Conservation (phyloP, 2,888 invertebrate species). For the Rhyacophila evoluta region DNA sequence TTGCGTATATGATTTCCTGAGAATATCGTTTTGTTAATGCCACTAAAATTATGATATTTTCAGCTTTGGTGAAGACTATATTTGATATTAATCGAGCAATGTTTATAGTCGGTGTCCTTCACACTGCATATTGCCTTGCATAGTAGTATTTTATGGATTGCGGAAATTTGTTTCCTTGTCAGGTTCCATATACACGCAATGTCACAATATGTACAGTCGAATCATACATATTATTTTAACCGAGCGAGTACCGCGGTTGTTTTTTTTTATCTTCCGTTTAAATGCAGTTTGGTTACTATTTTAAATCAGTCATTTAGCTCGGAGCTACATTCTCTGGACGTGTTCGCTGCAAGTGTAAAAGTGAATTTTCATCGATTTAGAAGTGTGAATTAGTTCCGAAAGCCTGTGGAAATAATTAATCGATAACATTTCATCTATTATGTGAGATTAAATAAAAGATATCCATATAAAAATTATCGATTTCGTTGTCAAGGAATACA, state of each 20-base stretch:
- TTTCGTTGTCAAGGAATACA: constrained; percentile 24
- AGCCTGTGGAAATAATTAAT: background rate
- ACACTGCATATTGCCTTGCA: constrained; percentile 26
- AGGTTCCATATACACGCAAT: constrained; percentile 23
- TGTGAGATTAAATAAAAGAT: background rate
- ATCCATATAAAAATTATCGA: background rate
- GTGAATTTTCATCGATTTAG: background rate
- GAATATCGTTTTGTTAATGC: background rate
- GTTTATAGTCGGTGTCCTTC: constrained; percentile 38
- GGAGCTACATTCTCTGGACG: background rate
- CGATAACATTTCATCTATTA: background rate
- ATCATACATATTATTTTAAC: background rate
- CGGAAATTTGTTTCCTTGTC: constrained; percentile 27
- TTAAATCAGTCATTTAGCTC: constrained; percentile 22
- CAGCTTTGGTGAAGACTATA: background rate
- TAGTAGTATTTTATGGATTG: constrained; percentile 6
- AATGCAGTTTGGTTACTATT: constrained; percentile 24
- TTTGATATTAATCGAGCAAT: constrained; percentile 4
- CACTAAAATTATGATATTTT: background rate
- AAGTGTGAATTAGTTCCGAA: background rate
- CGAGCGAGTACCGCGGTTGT: background rate
- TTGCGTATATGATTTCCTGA: background rate
- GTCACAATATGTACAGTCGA: constrained; percentile 3
- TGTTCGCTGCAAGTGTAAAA: constrained; percentile 6
- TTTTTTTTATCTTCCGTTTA: constrained; percentile 6